Percentiles rank a stretch among this genome's conserved stretches.
These are phyloP conservation scores for Gouania willdenowi DNA, from an alignment of 2,797 vertebrate species.

Conservation along the genomic window DNA sequence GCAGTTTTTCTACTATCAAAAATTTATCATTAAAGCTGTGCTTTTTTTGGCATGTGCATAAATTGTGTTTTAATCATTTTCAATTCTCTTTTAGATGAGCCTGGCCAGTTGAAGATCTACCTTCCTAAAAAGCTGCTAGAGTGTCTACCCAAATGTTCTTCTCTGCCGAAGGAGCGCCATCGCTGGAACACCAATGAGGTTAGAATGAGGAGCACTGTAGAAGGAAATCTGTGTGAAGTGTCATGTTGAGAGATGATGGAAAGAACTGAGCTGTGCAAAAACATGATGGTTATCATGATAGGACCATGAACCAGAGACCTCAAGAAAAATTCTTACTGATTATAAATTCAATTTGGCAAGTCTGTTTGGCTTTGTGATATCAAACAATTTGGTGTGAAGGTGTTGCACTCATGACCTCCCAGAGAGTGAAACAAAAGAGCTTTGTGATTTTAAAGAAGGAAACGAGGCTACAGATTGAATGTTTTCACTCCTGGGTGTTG, in stretches of 20 bases:
- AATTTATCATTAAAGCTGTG: no score
- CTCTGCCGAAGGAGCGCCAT: conserved; percentile 99
- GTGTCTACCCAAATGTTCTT: conserved; percentile 99
- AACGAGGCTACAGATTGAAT: conserved; percentile 28
- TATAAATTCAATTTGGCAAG: conserved; percentile 24
- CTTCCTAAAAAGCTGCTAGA: conserved; percentile 99
- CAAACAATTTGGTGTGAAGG: conserved; percentile 24
- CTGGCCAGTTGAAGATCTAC: conserved; percentile 99
- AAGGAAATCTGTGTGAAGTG: conserved; percentile 52
- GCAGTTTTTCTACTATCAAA: no score
- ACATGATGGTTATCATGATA: conserved; percentile 50
- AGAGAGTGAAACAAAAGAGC: conserved; percentile 25
- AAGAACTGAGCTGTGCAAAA: conserved; percentile 66
- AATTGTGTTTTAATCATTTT: conserved; percentile 45
- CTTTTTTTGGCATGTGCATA: no score
- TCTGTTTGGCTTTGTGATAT: conserved; percentile 38
- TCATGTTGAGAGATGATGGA: conserved; percentile 55
- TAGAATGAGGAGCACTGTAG: conserved; percentile 51
- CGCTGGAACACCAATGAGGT: conserved; percentile 99
- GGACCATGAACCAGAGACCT: conserved; percentile 46
- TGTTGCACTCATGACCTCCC: conserved; percentile 4
- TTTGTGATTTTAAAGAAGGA: conserved; percentile 29
- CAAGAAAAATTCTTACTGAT: conserved; percentile 22
- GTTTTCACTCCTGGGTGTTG: conserved; percentile 19
- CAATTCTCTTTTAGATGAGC: conserved; percentile 82